Conservation (phyloP, 2,797 vertebrate species). For the Gymnodraco acuticeps region DNA sequence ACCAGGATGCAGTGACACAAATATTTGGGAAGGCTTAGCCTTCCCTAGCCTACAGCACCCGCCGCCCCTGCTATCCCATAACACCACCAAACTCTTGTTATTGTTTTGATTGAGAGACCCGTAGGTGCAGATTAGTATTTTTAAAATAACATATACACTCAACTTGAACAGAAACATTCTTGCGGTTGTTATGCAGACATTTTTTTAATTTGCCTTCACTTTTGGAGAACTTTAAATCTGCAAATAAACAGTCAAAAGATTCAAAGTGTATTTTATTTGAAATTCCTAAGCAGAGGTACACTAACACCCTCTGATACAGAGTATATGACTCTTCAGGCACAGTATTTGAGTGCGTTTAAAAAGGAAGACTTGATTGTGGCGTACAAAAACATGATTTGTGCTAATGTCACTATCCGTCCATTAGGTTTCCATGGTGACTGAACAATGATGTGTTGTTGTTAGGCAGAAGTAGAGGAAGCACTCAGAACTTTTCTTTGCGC, state of each 20-base stretch:
- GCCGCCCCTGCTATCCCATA: too few relatives aligned
- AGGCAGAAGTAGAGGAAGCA: background rate
- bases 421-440: background rate
- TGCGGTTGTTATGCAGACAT: too few relatives aligned
- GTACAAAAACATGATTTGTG: background rate
- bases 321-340: slow-evolving; percentile 3
- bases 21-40: too few relatives aligned
- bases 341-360: background rate
- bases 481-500: background rate
- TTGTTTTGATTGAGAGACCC: too few relatives aligned
- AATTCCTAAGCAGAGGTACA: background rate
- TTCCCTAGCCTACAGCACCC: too few relatives aligned
- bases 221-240: background rate
- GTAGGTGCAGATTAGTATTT: too few relatives aligned
- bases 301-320: slow-evolving; percentile 22
- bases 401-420: background rate
- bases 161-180: too few relatives aligned
- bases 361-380: background rate
- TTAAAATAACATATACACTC: too few relatives aligned
- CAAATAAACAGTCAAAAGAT: background rate
- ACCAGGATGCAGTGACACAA: too few relatives aligned
- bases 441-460: background rate
- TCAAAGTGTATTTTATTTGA: background rate
- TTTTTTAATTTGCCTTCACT: too few relatives aligned
- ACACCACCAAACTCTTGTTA: too few relatives aligned